phyloP scores from a whole-genome alignment of 2,113 vertebrate species.

The Malaclemys terrapin region DNA sequence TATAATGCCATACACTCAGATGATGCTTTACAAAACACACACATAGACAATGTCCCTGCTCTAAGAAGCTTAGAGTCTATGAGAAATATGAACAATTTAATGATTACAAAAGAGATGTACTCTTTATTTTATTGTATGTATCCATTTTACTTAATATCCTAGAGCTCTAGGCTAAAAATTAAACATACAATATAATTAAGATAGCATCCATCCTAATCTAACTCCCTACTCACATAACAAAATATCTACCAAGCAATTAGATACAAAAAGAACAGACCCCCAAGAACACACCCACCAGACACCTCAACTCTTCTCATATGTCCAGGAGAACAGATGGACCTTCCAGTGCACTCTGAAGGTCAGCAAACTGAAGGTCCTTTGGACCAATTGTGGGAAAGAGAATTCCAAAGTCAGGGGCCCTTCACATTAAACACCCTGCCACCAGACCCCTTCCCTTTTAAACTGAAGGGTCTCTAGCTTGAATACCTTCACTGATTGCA shows the following conservation, averaged over 20 bases:
- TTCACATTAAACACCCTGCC: background rate
- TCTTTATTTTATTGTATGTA: background rate
- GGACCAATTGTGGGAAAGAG: background rate
- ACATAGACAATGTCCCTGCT: background rate
- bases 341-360: background rate
- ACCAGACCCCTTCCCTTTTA: background rate
- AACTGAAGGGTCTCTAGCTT: background rate
- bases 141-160: background rate
- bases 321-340: background rate
- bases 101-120: background rate
- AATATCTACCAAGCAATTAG: background rate
- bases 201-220: background rate
- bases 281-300: background rate
- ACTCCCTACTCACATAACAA: background rate
- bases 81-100: conserved; percentile 15
- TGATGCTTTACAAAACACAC: conserved; percentile 23
- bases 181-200: background rate
- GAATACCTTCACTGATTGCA: background rate
- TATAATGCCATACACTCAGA: background rate
- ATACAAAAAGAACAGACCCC: background rate
- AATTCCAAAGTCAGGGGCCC: background rate
- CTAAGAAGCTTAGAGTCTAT: background rate
- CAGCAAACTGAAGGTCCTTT: background rate
- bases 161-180: background rate
- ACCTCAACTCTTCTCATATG: background rate